Evolutionary conservation across 2,113 vertebrate species (phyloP).

Genomic region (Copsychus sechellarum): DNA sequence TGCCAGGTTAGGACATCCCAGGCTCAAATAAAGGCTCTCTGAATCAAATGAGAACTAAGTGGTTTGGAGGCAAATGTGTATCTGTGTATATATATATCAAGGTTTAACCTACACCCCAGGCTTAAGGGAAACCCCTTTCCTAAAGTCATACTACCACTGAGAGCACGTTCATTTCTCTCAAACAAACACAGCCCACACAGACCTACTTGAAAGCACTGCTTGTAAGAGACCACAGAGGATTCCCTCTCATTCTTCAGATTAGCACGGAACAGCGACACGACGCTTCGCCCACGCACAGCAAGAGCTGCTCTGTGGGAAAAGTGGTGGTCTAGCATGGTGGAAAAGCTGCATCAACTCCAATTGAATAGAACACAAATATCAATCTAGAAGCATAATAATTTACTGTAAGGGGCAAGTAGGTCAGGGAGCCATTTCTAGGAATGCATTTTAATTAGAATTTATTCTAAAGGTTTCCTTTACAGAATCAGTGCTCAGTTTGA

Average conservation of each 20-base stretch:
- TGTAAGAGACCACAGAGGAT: conserved; percentile 74
- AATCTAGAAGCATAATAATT: conserved; percentile 58
- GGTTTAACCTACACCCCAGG: conserved; percentile 64
- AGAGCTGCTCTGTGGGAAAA: conserved; percentile 60
- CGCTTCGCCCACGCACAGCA: neutral
- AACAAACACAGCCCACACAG: conserved; percentile 62
- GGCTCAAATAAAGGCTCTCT: conserved; percentile 7
- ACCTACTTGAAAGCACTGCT: conserved; percentile 65
- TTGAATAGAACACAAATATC: conserved; percentile 41
- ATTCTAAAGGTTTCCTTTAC: conserved; percentile 53
- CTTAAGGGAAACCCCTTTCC: conserved; percentile 76
- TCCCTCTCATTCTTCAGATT: conserved; percentile 68
- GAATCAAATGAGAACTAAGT: conserved; percentile 68
- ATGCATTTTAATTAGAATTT: conserved; percentile 34
- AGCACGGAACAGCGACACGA: conserved; percentile 66
- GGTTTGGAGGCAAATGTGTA: conserved; percentile 58
- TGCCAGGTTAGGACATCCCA: neutral
- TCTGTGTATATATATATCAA: neutral
- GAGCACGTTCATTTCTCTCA: conserved; percentile 55
- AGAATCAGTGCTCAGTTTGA: neutral
- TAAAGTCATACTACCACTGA: conserved; percentile 46
- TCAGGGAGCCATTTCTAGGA: conserved; percentile 74
- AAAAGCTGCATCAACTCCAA: conserved; percentile 68
- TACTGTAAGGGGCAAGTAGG: conserved; percentile 74
- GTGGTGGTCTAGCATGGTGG: conserved; percentile 47